Conservation (phyloP, 2,113 vertebrate species). For the Phaethornis superciliosus region DNA sequence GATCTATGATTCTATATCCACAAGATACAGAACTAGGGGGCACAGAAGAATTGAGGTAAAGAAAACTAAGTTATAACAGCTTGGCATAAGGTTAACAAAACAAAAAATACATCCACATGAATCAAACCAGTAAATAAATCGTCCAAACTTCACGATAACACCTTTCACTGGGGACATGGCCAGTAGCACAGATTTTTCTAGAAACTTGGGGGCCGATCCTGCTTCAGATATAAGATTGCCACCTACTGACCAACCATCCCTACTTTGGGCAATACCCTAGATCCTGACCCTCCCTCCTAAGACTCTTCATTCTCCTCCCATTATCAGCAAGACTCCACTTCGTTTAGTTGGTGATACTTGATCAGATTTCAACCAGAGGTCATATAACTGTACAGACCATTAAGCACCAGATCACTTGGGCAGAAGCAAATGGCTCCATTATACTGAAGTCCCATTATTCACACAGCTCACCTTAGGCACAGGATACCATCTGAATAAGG, state of each 20-base stretch:
- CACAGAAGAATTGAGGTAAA: not conserved
- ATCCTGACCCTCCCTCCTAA: not conserved
- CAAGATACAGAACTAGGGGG: not conserved
- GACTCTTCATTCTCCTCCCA: not conserved
- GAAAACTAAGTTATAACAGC: not conserved
- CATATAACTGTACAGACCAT: slow-evolving; percentile 45
- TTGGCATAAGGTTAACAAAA: not conserved
- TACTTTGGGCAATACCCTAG: not conserved
- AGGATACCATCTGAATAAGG: slow-evolving; percentile 13
- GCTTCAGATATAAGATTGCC: slow-evolving; percentile 35
- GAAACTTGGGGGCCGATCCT: not conserved
- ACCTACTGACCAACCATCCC: not conserved
- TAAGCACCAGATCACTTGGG: slow-evolving; percentile 47
- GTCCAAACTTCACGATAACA: not conserved
- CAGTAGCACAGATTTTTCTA: not conserved
- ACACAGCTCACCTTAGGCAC: slow-evolving; percentile 7
- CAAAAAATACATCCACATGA: not conserved
- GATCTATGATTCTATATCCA: no score
- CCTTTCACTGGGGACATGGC: not conserved
- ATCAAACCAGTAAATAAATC: not conserved
- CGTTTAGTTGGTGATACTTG: not conserved
- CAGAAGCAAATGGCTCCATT: slow-evolving; percentile 48
- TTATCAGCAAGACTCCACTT: not conserved
- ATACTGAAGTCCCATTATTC: slow-evolving; percentile 30
- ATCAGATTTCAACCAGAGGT: slow-evolving; percentile 46